These are phyloP conservation scores for Bufotes viridis DNA, from an alignment of 2,797 vertebrate genomes.

Conservation along the genomic window DNA sequence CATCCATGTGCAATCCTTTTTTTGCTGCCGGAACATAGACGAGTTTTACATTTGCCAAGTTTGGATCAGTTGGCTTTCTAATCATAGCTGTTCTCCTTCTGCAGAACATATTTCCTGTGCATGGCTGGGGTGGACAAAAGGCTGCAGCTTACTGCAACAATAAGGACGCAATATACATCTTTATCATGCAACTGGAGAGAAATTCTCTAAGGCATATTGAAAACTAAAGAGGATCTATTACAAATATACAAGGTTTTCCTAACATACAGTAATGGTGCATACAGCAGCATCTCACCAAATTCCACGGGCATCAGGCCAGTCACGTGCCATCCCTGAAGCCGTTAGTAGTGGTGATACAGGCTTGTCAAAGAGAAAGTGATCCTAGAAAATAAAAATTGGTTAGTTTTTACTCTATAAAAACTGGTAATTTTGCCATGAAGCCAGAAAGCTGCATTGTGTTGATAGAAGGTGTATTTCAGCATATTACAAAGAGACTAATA, in stretches of 20 bases:
- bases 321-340: conserved; percentile 94
- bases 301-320: conserved; percentile 95
- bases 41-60: neutral
- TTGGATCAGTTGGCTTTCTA: neutral
- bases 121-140: neutral
- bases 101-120: neutral
- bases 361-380: conserved; percentile 97
- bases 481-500: neutral
- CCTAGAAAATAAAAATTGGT: conserved; percentile 71
- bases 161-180: neutral
- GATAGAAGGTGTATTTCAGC: neutral
- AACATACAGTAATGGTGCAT: neutral
- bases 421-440: neutral
- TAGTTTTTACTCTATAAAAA: neutral
- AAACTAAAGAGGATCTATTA: conserved; percentile 12
- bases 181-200: neutral
- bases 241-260: neutral
- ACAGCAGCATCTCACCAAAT: conserved; percentile 83
- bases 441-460: neutral
- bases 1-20: too few relatives aligned
- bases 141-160: neutral
- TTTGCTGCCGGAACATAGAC: too few relatives aligned
- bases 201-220: neutral
- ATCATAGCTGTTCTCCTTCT: neutral
- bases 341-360: conserved; percentile 94